Evolutionary conservation across 2,888 invertebrate species (phyloP).

Genomic region (Aleiodes leptofemur): DNA sequence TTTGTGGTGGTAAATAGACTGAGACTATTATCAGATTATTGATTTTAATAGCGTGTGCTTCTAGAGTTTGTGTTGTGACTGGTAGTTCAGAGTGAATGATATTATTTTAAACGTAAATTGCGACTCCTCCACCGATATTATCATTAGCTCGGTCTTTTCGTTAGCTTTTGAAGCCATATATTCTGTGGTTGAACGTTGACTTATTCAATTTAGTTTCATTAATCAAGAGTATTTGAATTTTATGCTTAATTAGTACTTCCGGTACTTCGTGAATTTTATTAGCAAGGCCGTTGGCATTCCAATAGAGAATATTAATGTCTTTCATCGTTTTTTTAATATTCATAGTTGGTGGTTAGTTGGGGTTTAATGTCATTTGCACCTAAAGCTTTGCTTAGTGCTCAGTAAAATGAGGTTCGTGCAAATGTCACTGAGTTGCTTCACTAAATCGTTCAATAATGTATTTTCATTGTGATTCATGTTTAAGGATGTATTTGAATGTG

Average conservation of each 20-base stretch:
- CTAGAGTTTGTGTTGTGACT: neutral
- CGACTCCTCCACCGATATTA: neutral
- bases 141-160: neutral
- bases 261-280: neutral
- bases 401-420: no score
- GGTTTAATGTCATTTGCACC: no score
- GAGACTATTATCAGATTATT: neutral
- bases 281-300: conserved; percentile 18
- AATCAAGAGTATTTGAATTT: conserved; percentile 6
- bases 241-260: neutral
- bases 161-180: neutral
- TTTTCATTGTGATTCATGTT: no score
- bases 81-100: neutral
- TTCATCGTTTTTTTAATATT: neutral
- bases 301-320: neutral
- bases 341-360: no score
- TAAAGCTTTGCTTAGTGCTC: no score
- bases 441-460: no score
- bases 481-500: no score
- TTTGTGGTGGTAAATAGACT: neutral
- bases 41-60: neutral
- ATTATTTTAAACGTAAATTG: conserved; percentile 5
- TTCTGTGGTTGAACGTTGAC: neutral
- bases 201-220: conserved; percentile 18
- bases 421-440: no score